Percentiles rank a stretch among this genome's conserved stretches.
These are phyloP conservation scores for Leiothrix lutea DNA, from an alignment of 2,113 vertebrate species.

Conservation along the genomic window DNA sequence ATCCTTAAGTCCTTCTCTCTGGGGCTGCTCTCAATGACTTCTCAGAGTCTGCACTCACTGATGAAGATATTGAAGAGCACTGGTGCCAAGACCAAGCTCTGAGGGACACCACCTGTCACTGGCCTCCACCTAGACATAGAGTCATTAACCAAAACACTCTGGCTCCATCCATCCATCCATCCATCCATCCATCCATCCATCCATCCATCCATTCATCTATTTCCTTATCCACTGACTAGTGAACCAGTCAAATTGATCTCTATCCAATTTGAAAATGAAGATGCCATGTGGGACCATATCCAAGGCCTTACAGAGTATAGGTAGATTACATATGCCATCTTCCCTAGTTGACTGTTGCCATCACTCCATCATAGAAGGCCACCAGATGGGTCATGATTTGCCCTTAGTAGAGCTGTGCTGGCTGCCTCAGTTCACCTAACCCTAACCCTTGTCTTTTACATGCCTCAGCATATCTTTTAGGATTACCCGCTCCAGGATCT, in stretches of 20 bases:
- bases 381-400: neutral
- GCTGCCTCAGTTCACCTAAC: neutral
- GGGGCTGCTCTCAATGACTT: neutral
- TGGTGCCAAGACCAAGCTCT: neutral
- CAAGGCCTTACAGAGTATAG: neutral
- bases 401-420: neutral
- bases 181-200: neutral
- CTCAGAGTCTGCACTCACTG: neutral
- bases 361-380: neutral
- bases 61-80: neutral
- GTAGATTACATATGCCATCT: neutral
- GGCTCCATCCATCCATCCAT: neutral
- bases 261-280: neutral
- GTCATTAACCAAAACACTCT: neutral
- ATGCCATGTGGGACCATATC: neutral
- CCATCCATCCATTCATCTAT: neutral
- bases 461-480: neutral
- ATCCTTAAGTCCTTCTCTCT: neutral
- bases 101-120: neutral
- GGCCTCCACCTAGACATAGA: neutral
- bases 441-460: neutral
- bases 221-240: neutral
- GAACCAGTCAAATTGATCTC: neutral
- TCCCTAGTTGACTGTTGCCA: neutral
- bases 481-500: neutral